phyloP scores from a whole-genome alignment of 2,888 invertebrate species.

The Megamerina dolium region DNA sequence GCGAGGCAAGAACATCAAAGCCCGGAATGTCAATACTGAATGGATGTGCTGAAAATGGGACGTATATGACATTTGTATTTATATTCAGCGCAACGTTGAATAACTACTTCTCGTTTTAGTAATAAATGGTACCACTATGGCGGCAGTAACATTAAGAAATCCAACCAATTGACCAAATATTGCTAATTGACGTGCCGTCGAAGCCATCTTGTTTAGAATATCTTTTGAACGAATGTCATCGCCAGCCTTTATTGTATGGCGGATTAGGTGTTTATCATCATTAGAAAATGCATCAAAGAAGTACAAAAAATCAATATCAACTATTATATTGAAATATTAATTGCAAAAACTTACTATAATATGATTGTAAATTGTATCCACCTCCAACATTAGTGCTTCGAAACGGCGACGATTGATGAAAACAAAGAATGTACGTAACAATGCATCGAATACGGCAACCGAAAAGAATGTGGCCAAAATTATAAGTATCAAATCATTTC shows the following conservation, averaged over 20 bases:
- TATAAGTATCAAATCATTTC: conserved; percentile 32
- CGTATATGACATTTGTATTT: too few species aligned
- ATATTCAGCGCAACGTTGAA: too few species aligned
- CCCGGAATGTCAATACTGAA: conserved; percentile 38
- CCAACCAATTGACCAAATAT: conserved; percentile 35
- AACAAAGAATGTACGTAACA: conserved; percentile 37
- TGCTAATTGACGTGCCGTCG: conserved; percentile 32
- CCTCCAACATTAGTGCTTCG: conserved; percentile 32
- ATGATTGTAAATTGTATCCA: conserved; percentile 29
- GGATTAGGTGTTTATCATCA: too few species aligned
- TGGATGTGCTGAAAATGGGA: conserved; percentile 40
- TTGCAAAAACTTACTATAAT: conserved; percentile 31
- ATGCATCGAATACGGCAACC: conserved; percentile 34
- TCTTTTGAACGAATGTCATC: conserved; percentile 21
- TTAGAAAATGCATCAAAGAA: too few species aligned
- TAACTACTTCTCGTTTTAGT: conserved; percentile 28
- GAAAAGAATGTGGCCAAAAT: conserved; percentile 38
- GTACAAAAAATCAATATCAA: too few species aligned
- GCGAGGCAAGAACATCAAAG: conserved; percentile 32
- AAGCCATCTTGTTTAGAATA: conserved; percentile 25
- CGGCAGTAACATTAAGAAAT: conserved; percentile 31
- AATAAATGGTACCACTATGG: conserved; percentile 33
- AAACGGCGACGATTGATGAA: conserved; percentile 32
- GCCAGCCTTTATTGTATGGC: conserved; percentile 22
- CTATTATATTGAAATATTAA: too few species aligned